Evolutionary conservation across 2,888 invertebrate species (phyloP).

Genomic region (Drosophila greeni): DNA sequence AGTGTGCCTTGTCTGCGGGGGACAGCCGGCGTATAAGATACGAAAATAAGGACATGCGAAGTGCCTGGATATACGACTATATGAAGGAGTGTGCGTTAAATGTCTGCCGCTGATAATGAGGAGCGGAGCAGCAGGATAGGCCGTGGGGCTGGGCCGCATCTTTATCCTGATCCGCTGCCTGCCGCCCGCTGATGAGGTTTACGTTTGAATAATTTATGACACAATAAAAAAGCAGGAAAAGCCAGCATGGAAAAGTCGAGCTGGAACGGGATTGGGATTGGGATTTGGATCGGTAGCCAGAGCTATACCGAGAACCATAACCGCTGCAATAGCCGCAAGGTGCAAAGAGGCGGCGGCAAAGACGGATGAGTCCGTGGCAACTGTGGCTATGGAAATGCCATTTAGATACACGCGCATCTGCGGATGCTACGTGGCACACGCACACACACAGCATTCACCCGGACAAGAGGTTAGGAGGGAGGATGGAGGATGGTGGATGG

Average conservation of each 20-base stretch:
- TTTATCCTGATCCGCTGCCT: conserved; percentile 35
- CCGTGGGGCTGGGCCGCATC: conserved; percentile 38
- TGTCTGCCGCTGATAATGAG: conserved; percentile 66
- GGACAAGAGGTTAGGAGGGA: conserved; percentile 29
- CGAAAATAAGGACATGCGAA: conserved; percentile 28
- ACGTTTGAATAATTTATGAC: conserved; percentile 78
- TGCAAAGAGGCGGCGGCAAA: conserved; percentile 51
- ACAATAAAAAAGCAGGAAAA: conserved; percentile 57
- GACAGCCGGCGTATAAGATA: conserved; percentile 49
- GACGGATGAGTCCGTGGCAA: conserved; percentile 38
- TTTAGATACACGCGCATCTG: conserved; percentile 60
- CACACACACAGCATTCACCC: conserved; percentile 20
- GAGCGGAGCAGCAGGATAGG: conserved; percentile 32
- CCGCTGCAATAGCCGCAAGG: conserved; percentile 69
- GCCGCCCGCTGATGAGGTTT: conserved; percentile 70
- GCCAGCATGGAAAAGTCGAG: conserved; percentile 24
- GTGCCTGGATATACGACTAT: conserved; percentile 34
- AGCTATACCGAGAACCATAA: conserved; percentile 14
- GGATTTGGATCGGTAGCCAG: conserved; percentile 7
- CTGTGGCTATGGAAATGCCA: conserved; percentile 64
- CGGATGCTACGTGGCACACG: conserved; percentile 36
- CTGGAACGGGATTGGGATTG: conserved; percentile 33
- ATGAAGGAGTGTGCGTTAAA: conserved; percentile 43
- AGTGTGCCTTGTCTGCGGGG: conserved; percentile 51
- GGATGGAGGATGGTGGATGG: not conserved